A percentile compares a stretch with the other conserved stretches of the same genome.
Conservation (phyloP, 1,140 invertebrate species). For the Drosophila equinoxialis region DNA sequence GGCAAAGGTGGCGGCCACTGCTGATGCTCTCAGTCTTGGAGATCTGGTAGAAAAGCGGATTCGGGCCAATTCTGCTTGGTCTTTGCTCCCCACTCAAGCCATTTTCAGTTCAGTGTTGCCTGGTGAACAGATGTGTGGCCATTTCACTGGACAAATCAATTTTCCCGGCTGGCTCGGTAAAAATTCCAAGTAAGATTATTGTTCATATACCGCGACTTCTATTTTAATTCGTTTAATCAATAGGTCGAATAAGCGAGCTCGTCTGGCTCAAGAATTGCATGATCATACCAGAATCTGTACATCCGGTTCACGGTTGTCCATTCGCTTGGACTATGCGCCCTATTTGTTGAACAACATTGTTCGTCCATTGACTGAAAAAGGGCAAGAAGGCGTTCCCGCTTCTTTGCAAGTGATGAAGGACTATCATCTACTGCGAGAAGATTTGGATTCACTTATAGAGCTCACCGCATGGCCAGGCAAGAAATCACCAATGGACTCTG, state of each 20-base stretch:
- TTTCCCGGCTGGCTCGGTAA: conserved; percentile 98
- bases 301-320: conserved; percentile 89
- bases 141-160: conserved; percentile 89
- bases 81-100: conserved; percentile 94
- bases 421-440: conserved; percentile 95
- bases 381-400: conserved; percentile 88
- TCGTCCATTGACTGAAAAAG: conserved; percentile 88
- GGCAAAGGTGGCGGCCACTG: conserved; percentile 89
- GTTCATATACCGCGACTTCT: too few species aligned
- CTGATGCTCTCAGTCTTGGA: conserved; percentile 92
- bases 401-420: conserved; percentile 90
- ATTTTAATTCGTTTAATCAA: not conserved
- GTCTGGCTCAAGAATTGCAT: conserved; percentile 92
- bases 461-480: conserved; percentile 92
- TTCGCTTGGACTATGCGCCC: conserved; percentile 92
- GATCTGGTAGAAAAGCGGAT: conserved; percentile 94
- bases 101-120: conserved; percentile 96
- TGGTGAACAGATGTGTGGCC: conserved; percentile 92
- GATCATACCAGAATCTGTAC: conserved; percentile 91
- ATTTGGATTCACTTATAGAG: conserved; percentile 94
- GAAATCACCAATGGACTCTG: conserved; percentile 88
- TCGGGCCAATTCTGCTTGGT: conserved; percentile 91
- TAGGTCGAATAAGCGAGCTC: conserved; percentile 89
- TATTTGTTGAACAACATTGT: conserved; percentile 89
- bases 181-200: conserved; percentile 87